A percentile compares a stretch with the other conserved stretches of the same genome.
Conservation (phyloP, 2,888 invertebrate genomes). For the Epinotia nisella region DNA sequence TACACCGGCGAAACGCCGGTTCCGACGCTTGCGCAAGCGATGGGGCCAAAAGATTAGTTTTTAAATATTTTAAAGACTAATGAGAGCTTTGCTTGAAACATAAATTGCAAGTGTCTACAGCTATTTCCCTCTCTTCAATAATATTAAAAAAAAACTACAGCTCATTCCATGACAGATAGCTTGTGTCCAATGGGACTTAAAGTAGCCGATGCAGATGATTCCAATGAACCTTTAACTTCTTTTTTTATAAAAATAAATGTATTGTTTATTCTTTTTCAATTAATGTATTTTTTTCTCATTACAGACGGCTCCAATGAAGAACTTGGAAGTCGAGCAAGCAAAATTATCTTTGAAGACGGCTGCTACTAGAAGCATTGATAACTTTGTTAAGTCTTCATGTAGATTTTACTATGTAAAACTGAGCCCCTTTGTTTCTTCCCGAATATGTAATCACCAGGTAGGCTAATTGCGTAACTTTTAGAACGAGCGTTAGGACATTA, state of each 20-base stretch:
- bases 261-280: not conserved
- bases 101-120: not conserved
- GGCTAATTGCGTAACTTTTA: too few species aligned
- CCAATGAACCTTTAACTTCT: too few species aligned
- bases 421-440: not conserved
- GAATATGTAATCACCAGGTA: not conserved
- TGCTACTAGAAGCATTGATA: not conserved
- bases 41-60: conserved; percentile 28
- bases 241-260: not conserved
- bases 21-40: conserved; percentile 29
- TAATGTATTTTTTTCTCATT: conserved; percentile 9
- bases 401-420: not conserved
- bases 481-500: too few species aligned
- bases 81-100: not conserved
- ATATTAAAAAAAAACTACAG: not conserved
- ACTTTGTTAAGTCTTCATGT: not conserved
- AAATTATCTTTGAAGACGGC: not conserved
- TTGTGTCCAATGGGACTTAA: not conserved
- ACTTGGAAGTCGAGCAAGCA: conserved; percentile 16
- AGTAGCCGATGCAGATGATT: too few species aligned
- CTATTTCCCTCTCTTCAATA: not conserved
- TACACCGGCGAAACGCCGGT: conserved; percentile 27
- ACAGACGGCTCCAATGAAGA: conserved; percentile 26
- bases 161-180: too few species aligned
- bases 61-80: conserved; percentile 18